phyloP scores from a whole-genome alignment of 2,888 invertebrate genomes.

The Nasonovia ribisnigri region DNA sequence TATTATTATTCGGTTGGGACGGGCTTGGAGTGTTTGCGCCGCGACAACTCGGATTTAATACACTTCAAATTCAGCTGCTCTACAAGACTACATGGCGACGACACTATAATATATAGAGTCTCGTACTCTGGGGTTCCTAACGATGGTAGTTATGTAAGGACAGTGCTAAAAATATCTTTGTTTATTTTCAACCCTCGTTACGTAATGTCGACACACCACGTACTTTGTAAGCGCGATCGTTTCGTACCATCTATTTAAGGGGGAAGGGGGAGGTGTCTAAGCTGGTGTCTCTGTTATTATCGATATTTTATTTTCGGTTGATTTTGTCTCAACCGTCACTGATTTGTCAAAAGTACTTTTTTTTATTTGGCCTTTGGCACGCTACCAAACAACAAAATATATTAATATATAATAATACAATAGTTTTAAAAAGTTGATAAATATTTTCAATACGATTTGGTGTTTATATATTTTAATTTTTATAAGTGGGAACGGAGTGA shows the following conservation, averaged over 20 bases:
- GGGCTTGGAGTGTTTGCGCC: neutral
- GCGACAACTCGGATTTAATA: neutral
- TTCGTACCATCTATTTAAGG: too few relatives aligned
- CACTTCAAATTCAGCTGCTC: neutral
- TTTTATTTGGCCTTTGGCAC: neutral
- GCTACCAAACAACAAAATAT: neutral
- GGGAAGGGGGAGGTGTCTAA: too few relatives aligned
- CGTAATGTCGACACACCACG: neutral
- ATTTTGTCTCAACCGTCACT: neutral
- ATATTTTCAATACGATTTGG: neutral
- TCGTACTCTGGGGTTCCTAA: neutral
- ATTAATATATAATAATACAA: neutral
- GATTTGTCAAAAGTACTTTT: neutral
- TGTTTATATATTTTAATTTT: neutral
- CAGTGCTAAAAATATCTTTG: neutral
- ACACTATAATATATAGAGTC: neutral
- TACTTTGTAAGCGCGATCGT: neutral
- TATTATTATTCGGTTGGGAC: neutral
- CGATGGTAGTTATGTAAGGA: constrained; percentile 2
- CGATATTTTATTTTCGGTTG: neutral
- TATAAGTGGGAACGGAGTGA: too few relatives aligned
- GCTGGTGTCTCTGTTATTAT: neutral
- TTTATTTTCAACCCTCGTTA: neutral
- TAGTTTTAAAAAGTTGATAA: neutral
- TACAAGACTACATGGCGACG: neutral